Base-by-base conservation (phyloP, 2,888 invertebrate species). In the Folsomia candida region DNA sequence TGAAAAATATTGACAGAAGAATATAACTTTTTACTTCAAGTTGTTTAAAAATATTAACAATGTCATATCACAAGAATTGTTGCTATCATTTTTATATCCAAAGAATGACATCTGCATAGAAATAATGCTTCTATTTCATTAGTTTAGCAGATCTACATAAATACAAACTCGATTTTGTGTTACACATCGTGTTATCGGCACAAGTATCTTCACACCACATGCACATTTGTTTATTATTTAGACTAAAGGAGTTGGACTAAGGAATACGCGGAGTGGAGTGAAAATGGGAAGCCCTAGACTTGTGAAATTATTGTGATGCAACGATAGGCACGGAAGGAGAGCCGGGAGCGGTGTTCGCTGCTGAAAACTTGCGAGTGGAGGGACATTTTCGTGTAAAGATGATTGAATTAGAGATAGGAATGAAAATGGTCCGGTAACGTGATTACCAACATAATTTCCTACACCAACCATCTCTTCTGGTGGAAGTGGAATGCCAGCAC, bases 391-490 rank as follows among this genome's bases (percentile, higher is more conserved):
- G 65, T 71, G 71, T 74, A 73, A 76, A 72, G 72, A 78, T 79
- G 77, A 79, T 79, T 79, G 76, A 79, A 79, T 79, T 79, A 78
- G 75, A 74, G 77, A 76, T 74, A 72, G 71, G 74, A 78, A 74
- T 73, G 78, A 78, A 79, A 79, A 78, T 78, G 78, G 75, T 73
- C 77, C 72, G 74, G 77, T 78, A 78, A 79, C 78, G 77, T 75
- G 78, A 79, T 79, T 79, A 79, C 75, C 74, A 79, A n/a, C 75
- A 76, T 76, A 79, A 79, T 78, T 78, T 78, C 76, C 76, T 74
- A 73, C 73, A 72, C 67, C 72, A 22, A 24, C 59, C 22, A 57
- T 57, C 2, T 20, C 26, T 6, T 59, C 22, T 24, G 26, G 14
- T 57, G 20, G 11, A 57, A 57, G 20, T 22, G 14, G 57, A 22